Evolutionary conservation across 35 echinoderm and acorn worm species (phyloP).

Genomic region (Lytechinus variegatus): DNA sequence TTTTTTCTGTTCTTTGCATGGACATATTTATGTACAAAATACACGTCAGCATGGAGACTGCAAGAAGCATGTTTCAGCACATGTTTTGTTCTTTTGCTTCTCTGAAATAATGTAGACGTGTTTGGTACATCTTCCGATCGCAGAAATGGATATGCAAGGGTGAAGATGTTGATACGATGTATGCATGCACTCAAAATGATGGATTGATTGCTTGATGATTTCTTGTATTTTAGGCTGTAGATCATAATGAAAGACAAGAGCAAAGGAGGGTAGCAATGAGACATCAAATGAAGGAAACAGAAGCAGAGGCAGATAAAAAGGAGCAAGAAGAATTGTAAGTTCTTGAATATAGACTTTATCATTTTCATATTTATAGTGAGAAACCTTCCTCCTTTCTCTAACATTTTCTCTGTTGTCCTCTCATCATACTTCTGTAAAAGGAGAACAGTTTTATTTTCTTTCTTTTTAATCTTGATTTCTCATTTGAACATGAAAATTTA

Average conservation of each 20-base stretch:
- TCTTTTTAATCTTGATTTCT: no score
- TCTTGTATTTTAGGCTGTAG: conserved; percentile 67
- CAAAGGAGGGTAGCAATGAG: conserved; percentile 66
- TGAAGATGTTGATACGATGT: neutral
- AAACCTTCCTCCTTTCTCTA: neutral
- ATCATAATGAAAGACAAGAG: conserved; percentile 70
- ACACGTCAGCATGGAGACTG: no score
- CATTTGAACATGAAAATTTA: no score
- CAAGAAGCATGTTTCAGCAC: no score
- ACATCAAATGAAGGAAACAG: conserved; percentile 72
- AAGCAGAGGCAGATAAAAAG: conserved; percentile 60
- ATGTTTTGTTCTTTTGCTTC: no score
- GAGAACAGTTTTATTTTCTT: no score
- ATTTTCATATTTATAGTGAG: neutral
- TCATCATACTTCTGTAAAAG: no score
- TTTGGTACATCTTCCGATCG: no score
- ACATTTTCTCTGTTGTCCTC: neutral
- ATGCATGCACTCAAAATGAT: neutral
- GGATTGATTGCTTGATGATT: neutral
- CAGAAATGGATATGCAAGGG: no score
- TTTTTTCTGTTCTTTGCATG: no score
- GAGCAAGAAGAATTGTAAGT: conserved; percentile 84
- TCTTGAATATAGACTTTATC: neutral
- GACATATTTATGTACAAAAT: no score
- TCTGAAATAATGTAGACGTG: no score